A percentile compares a stretch with the other conserved stretches of the same genome.
Evolutionary conservation across 2,797 vertebrate genomes (phyloP).

Genomic region (Miichthys miiuy): DNA sequence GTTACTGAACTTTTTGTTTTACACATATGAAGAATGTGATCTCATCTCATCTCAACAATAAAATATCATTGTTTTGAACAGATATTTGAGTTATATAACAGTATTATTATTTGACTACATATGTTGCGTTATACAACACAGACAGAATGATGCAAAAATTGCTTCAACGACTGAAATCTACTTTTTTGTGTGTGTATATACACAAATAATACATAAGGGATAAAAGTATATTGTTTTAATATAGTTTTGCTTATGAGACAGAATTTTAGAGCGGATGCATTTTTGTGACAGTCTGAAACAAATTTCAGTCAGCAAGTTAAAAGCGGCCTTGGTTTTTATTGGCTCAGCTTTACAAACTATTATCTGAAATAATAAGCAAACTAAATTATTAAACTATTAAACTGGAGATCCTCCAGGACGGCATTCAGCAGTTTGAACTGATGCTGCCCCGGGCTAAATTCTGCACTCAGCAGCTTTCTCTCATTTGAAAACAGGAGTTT

Average conservation of each 20-base stretch:
- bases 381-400: conserved; percentile 33
- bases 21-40: no score
- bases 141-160: neutral
- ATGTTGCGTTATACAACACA: neutral
- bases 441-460: conserved; percentile 22
- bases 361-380: conserved; percentile 21
- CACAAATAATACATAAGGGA: neutral
- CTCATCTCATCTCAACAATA: neutral
- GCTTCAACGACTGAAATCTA: neutral
- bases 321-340: neutral
- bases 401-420: conserved; percentile 14
- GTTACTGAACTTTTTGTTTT: neutral
- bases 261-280: neutral
- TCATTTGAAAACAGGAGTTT: conserved; percentile 18
- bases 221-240: neutral
- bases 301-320: neutral
- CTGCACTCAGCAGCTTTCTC: conserved; percentile 22
- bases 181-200: conserved; percentile 4
- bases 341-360: conserved; percentile 13
- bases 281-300: neutral
- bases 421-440: conserved; percentile 15
- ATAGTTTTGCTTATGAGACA: neutral
- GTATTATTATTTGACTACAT: neutral
- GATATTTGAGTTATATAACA: neutral
- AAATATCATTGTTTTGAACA: neutral